Evolutionary conservation across 2,113 vertebrate species (phyloP).

Genomic region (Rhadina sibilatrix): DNA sequence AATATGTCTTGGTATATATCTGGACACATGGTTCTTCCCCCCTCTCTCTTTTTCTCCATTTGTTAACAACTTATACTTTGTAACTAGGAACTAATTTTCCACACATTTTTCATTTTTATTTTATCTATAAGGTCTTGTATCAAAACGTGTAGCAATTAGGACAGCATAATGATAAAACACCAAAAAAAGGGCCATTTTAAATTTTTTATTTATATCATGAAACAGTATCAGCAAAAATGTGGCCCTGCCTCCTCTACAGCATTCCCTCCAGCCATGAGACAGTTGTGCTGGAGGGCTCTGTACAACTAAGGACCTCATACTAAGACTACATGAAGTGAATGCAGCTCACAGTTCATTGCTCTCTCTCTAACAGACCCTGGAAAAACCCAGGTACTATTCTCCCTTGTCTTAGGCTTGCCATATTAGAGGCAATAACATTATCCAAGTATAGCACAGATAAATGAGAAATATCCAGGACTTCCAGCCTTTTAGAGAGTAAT

Average conservation of each 20-base stretch:
- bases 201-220: neutral
- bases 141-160: neutral
- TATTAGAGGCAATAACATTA: neutral
- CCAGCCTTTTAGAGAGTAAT: neutral
- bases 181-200: neutral
- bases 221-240: neutral
- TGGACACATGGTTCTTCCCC: neutral
- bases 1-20: neutral
- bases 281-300: neutral
- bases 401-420: neutral
- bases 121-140: neutral
- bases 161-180: neutral
- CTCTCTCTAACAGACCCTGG: neutral
- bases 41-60: neutral
- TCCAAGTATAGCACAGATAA: neutral
- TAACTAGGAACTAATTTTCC: neutral
- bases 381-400: neutral
- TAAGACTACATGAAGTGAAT: neutral
- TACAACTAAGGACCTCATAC: neutral
- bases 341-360: neutral
- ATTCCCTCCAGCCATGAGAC: neutral
- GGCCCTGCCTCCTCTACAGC: neutral
- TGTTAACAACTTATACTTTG: neutral
- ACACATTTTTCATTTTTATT: neutral
- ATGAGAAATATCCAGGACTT: neutral